Base-by-base conservation (phyloP, 2,888 invertebrate genomes). In the Drosophila ustulata region DNA sequence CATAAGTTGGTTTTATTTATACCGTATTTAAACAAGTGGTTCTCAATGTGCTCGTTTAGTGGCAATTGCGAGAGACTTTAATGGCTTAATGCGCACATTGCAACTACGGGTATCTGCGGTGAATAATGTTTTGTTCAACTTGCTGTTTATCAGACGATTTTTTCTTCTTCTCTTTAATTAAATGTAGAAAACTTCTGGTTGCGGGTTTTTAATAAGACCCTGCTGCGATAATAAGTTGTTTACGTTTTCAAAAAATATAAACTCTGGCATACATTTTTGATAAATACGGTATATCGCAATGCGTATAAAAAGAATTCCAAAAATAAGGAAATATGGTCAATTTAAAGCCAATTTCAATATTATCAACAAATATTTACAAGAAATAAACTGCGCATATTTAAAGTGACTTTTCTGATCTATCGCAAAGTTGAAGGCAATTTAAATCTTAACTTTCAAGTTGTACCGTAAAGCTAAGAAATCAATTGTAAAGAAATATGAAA, bases 21-120 rank as follows among this genome's bases (percentile, higher is more conserved):
- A 61, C 43, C 55, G 62, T 82, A 70, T 83, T 82, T 83, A 63
- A 64, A 75, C 83, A 82, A 75, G 66, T 82, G 83, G 46, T 45
- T 75, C 30, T 66, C 62, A 76, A 80, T 79, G 39, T 61, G 28
- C 30, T 28, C 32, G 28, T 43, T 66, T 45, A 64, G 37, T 23
- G 63, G 39, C 57, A 53, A 67, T 67, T 65, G 57, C 50, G 57
- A 43, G 63, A 49, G 26, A 45, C 43, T 43, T 67, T 71, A 58
- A 67, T 78, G 68, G 68, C 63, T 77, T 76, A 81, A 80, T 66
- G 51, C 26, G 62, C 64, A 69, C 62, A 65, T 55, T 55, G 46
- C 5, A 4, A 5, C 11, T 6, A 6, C 30, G 46, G 34, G 13
- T 32, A 34, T 53, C 30, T n/a, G 63, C 30, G n/a, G 13, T 43